Evolutionary conservation across 2,888 invertebrate genomes (phyloP), one percentile per base, ranked within the genome.

Genomic region (Pollenia labialis): DNA sequence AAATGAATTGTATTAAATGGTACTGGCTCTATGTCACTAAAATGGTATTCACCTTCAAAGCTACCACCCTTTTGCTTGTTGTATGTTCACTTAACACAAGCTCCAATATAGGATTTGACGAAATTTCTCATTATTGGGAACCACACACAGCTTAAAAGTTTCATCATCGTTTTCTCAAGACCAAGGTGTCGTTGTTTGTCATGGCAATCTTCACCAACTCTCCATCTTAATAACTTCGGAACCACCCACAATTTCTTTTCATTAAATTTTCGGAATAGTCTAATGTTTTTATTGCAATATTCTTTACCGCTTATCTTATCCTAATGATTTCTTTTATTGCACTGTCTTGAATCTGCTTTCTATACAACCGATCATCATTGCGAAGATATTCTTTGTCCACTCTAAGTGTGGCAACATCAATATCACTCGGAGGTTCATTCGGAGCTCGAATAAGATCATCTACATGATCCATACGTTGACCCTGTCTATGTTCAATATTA

Each of bases 31-130:
- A 79, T 69, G 10, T 81, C 54, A 18, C 68, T 74, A 44, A 62
- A 69, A 52, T 82, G 87, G 40, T 82, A 81, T 64, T 88, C 64
- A 10, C 77, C 81, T 64, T 74, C 71, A 23, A 18, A 12, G 9
- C 64, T 23, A 48, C 44, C 56, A 42, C 58, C 83, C 14, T 56
- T 68, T 11, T 48, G 52, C 86, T 93, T 93, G 32, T 90, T 89
- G 54, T 91, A 92, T 3, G 92, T 60, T n/a, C n/a, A n/a, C n/a
- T n/a, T n/a, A n/a, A n/a, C n/a, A n/a, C n/a, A n/a, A n/a, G n/a
- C n/a, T n/a, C n/a, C 8, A 75, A 62, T 56, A 6, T 44, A 52
- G 3, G 71, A 72, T 7, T 72, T 72, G 0, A 72, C 44, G 4
- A 58, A 72, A 48, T 60, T 58, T 16, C 32, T 32, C 46, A 74